A percentile compares a stretch with the other conserved stretches of the same genome.
These are phyloP conservation scores for Amitus sp. DNA, from an alignment of 2,888 invertebrate species.

Conservation along the genomic window DNA sequence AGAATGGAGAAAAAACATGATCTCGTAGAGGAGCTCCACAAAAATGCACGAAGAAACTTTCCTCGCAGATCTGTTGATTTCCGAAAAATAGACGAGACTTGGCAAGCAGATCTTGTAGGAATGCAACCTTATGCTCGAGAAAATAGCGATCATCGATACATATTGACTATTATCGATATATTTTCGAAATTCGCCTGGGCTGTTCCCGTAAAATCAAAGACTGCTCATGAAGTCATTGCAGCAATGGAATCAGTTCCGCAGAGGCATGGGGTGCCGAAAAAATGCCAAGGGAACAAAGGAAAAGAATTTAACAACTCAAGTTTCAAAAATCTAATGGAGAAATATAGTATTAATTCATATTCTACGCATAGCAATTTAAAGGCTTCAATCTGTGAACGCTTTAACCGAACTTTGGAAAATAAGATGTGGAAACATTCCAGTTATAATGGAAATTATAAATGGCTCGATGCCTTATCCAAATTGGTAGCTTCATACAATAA, in stretches of 20 bases:
- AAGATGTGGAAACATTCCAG: too few species aligned
- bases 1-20: not conserved
- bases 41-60: constrained; percentile 16
- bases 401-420: too few species aligned
- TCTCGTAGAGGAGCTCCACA: constrained; percentile 13
- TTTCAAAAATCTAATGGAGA: too few species aligned
- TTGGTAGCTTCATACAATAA: too few species aligned
- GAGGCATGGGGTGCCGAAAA: too few species aligned
- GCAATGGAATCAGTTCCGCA: constrained; percentile 39
- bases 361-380: too few species aligned
- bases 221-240: constrained; percentile 44
- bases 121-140: constrained; percentile 20
- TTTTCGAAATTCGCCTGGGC: constrained; percentile 59
- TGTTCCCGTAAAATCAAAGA: constrained; percentile 27
- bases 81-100: constrained; percentile 49
- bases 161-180: constrained; percentile 54
- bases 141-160: constrained; percentile 49
- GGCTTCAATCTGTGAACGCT: too few species aligned
- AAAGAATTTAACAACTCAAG: too few species aligned
- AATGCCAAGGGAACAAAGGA: too few species aligned
- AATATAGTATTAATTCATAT: too few species aligned
- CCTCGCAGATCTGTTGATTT: constrained; percentile 2
- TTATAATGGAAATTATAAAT: too few species aligned
- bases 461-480: too few species aligned
- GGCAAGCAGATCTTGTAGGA: constrained; percentile 33